Conservation (phyloP, 2,888 invertebrate species). For the Pharmacophagus antenor region DNA sequence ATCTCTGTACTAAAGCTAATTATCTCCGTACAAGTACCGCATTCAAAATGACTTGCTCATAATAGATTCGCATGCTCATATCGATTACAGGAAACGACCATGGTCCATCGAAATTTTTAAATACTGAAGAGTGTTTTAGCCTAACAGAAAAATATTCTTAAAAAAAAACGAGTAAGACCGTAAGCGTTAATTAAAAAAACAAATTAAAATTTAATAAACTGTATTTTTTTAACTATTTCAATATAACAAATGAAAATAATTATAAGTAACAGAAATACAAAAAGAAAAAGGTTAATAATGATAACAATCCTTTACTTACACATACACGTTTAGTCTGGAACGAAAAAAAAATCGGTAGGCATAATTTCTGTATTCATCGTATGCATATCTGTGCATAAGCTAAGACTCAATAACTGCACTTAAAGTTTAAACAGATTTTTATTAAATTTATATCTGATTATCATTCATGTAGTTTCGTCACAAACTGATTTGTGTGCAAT, state of each 20-base stretch:
- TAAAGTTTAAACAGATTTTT: not conserved
- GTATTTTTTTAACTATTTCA: not conserved
- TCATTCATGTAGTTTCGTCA: not conserved
- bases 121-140: not conserved
- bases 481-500: slow-evolving; percentile 11
- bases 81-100: not conserved
- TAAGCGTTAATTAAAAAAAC: not conserved
- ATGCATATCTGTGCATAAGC: not conserved
- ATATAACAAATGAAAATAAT: not conserved
- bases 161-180: not conserved
- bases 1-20: not conserved
- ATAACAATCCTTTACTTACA: not conserved
- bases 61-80: too few relatives aligned
- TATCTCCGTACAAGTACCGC: not conserved
- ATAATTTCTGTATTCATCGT: not conserved
- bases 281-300: not conserved
- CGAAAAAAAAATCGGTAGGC: not conserved
- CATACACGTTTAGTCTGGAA: not conserved
- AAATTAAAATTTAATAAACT: not conserved
- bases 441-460: not conserved
- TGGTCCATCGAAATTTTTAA: not conserved
- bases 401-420: not conserved
- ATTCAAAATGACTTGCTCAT: not conserved
- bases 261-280: not conserved
- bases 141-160: not conserved